Base-by-base conservation (phyloP, 2,888 invertebrate genomes). In the Euzophera pinguis region DNA sequence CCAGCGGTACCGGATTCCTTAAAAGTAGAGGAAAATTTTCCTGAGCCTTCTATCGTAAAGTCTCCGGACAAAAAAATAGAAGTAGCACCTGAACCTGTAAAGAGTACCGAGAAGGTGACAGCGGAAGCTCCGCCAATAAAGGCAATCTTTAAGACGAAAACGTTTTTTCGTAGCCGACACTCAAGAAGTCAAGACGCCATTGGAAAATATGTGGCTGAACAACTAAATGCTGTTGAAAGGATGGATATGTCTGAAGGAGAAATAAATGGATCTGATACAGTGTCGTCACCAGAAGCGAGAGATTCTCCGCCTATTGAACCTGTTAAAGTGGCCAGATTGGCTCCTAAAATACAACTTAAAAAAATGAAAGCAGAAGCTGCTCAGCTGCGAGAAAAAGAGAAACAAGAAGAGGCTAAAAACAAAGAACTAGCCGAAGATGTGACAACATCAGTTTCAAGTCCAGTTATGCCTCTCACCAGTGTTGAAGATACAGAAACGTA, bases 1-100 rank as follows among this genome's bases (percentile, higher is more conserved):
- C 92, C 92, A 0, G 81, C 90, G 12, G 79, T 91, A 4, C 92
- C 92, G 7, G 85, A 91, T 60, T 72, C 83, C 22, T 76, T 91
- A 41, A 86, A 86, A 67, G 82, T 89, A 0, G 91, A 92, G 74
- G 91, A 91, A 79, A 92, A 92, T 84, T 86, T 92, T 81, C 92
- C 92, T 66, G 91, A 92, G 72, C 85, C 80, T 68, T 81, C 88
- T 52, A 70, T 88, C 54, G 81, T 78, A 62, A 89, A 90, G 71
- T 89, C 88, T 38, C 90, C 90, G 5, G 91, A 91, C 71, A 91
- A 90, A 83, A 72, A 60, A 57, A 48, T 53, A 14, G 77, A 78
- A 5, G 69, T 64, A n/a, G 55, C 60, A 6, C 57, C 69, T 50
- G 78, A 78, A 34, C 13, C 49, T 6, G 58, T 50, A 41, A 71